Conservation (phyloP, 2,888 invertebrate genomes). For the Allolobophora icterica region DNA sequence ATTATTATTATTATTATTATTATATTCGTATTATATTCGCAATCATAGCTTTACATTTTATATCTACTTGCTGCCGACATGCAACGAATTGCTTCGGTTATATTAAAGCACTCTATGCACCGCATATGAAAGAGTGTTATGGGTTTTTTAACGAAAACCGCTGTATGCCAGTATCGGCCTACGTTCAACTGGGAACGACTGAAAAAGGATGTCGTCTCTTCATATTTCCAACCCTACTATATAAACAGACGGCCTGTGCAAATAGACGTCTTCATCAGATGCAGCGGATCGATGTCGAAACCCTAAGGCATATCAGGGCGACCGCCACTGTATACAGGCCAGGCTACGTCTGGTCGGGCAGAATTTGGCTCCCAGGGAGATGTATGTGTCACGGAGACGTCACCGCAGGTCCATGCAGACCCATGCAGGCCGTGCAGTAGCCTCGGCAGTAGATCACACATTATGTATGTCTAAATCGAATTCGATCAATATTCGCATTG, state of each 20-base stretch:
- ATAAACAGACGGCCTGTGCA: background rate
- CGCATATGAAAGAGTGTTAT: background rate
- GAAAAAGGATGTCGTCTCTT: background rate
- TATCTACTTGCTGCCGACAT: background rate
- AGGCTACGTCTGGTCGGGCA: background rate
- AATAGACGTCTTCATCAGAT: background rate
- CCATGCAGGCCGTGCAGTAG: background rate
- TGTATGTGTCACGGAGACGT: too few species aligned
- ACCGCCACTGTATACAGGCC: background rate
- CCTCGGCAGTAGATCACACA: background rate
- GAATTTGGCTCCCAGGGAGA: background rate
- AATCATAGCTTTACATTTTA: background rate
- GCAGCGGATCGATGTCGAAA: background rate
- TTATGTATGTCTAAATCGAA: background rate
- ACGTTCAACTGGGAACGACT: background rate
- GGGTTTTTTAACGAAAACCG: background rate
- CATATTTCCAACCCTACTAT: background rate
- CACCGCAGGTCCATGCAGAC: background rate
- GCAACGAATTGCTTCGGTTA: background rate
- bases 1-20: background rate
- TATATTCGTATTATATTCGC: background rate
- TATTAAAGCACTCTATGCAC: background rate
- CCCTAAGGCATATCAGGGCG: background rate
- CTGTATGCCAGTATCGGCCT: background rate
- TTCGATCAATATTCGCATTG: background rate